A percentile compares a stretch with the other conserved stretches of the same genome.
phyloP scores from a whole-genome alignment of 2,797 vertebrate species.

The Otolemur crassicaudatus region DNA sequence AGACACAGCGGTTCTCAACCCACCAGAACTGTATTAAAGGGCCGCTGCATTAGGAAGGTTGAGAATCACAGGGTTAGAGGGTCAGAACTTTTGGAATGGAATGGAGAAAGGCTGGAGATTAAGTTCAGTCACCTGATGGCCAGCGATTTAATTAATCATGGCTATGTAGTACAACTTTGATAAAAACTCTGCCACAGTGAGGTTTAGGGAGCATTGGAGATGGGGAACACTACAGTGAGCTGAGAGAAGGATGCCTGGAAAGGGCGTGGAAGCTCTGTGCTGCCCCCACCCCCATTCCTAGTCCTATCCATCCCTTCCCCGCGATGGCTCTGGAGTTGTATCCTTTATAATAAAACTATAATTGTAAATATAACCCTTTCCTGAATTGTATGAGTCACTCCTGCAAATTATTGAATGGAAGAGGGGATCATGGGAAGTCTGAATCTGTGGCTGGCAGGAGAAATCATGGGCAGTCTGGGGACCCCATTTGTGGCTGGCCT shows the following conservation, averaged over 20 bases:
- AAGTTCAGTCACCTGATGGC: background rate
- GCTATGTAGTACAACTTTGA: background rate
- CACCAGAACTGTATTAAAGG: no score
- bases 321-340: background rate
- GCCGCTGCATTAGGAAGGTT: no score
- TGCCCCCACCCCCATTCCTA: fast-evolving
- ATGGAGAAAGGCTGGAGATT: background rate
- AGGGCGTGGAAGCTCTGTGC: background rate
- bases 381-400: background rate
- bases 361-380: background rate
- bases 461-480: background rate
- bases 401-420: background rate
- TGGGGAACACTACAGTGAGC: background rate
- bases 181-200: background rate
- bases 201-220: background rate
- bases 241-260: background rate
- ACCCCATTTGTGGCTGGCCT: background rate
- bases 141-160: background rate
- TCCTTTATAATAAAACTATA: background rate
- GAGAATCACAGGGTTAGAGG: background rate
- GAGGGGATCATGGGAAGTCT: background rate
- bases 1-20: no score
- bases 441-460: background rate
- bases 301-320: background rate
- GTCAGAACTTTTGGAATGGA: background rate